phyloP scores from a whole-genome alignment of 2,113 vertebrate genomes.

The Mormoops blainvillei region DNA sequence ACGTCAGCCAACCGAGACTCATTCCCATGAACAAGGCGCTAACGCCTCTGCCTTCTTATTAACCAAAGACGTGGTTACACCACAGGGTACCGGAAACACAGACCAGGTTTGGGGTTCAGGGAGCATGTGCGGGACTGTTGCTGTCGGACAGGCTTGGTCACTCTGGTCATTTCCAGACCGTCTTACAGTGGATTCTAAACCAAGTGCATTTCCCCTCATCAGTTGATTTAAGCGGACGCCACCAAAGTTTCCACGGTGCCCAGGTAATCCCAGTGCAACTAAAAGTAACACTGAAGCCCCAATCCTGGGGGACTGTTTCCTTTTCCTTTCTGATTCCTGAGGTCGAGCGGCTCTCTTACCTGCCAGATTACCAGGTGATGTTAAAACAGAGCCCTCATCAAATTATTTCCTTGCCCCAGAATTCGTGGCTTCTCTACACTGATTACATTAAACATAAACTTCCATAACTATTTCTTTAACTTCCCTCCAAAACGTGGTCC shows the following conservation, averaged over 20 bases:
- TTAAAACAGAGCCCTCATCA: neutral
- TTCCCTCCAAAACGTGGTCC: neutral
- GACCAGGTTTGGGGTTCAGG: neutral
- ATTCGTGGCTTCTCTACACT: neutral
- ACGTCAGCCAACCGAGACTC: neutral
- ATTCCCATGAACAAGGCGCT: neutral
- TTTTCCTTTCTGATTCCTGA: neutral
- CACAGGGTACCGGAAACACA: neutral
- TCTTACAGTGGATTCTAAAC: neutral
- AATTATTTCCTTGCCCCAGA: neutral
- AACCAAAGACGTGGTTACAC: neutral
- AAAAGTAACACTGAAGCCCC: neutral
- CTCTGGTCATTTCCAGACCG: neutral
- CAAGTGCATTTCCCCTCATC: neutral
- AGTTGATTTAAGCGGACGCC: neutral
- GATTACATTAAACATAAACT: neutral
- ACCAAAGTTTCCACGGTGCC: neutral
- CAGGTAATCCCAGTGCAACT: neutral
- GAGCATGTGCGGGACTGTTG: neutral
- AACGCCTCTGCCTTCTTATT: neutral
- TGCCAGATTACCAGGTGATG: neutral
- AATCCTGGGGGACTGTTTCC: neutral
- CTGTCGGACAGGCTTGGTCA: accelerated
- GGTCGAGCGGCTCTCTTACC: neutral
- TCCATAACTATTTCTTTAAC: neutral